Evolutionary conservation across 2,888 invertebrate genomes (phyloP).

Genomic region (Eupelmus urozonus): DNA sequence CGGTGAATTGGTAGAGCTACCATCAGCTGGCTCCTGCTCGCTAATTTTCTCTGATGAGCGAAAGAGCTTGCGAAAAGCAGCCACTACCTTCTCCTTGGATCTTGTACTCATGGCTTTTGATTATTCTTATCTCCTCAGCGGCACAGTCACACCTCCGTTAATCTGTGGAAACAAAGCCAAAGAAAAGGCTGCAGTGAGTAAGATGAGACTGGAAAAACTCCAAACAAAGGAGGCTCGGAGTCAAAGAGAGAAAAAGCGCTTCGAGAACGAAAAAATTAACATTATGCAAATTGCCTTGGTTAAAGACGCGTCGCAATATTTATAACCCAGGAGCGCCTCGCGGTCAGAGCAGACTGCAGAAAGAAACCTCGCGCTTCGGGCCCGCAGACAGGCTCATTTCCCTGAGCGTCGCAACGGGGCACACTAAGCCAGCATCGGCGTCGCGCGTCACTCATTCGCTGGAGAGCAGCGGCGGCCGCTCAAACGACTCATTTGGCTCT

Average conservation of each 20-base stretch:
- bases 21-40: constrained; percentile 81
- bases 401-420: too few relatives aligned
- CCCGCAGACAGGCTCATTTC: constrained; percentile 13
- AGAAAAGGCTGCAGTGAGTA: neutral
- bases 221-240: neutral
- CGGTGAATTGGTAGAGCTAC: constrained; percentile 82
- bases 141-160: constrained; percentile 5
- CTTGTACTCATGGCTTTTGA: constrained; percentile 83
- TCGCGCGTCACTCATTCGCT: too few relatives aligned
- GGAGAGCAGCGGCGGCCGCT: too few relatives aligned
- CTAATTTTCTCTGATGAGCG: constrained; percentile 84
- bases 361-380: constrained; percentile 6
- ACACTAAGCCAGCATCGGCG: neutral
- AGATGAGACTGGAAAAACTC: neutral
- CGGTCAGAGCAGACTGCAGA: constrained; percentile 8
- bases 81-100: constrained; percentile 89
- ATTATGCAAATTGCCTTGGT: constrained; percentile 46
- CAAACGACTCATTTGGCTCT: neutral
- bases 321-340: constrained; percentile 4
- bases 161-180: constrained; percentile 40
- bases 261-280: constrained; percentile 24
- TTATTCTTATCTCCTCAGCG: constrained; percentile 7
- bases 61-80: constrained; percentile 88
- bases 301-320: constrained; percentile 23
- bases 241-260: neutral